Percentiles rank a stretch among this genome's conserved stretches.
phyloP scores from a whole-genome alignment of 2,113 vertebrate genomes.

The Cryptoleucopteryx plumbea region DNA sequence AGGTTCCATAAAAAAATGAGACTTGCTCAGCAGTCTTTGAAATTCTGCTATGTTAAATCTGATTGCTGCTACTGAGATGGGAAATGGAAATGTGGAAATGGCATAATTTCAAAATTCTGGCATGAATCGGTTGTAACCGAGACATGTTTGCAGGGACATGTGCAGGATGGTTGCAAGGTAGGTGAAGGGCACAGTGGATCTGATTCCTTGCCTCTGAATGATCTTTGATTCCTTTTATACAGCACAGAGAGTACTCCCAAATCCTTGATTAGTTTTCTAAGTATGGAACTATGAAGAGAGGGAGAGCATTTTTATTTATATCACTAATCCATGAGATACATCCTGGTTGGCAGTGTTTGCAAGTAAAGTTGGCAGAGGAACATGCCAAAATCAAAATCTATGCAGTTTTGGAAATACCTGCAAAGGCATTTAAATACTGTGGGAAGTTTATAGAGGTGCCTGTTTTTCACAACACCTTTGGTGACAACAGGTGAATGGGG shows the following conservation, averaged over 20 bases:
- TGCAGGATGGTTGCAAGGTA: neutral
- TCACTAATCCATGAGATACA: neutral
- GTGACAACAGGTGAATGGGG: neutral
- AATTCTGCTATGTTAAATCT: neutral
- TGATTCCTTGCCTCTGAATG: neutral
- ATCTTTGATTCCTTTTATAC: neutral
- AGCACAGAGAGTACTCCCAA: neutral
- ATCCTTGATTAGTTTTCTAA: neutral
- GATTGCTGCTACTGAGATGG: neutral
- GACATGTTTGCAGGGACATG: neutral
- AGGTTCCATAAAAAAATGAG: neutral
- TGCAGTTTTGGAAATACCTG: neutral
- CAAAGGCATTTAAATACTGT: neutral
- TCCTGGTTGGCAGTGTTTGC: neutral
- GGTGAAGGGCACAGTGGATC: neutral
- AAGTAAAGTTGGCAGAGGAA: neutral
- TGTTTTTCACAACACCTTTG: neutral
- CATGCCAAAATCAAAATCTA: neutral
- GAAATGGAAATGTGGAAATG: neutral
- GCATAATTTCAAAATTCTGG: neutral
- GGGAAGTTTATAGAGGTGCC: neutral
- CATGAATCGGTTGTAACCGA: neutral
- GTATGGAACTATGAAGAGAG: neutral
- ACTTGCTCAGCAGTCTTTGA: neutral
- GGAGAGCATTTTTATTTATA: neutral